Conservation (phyloP, 1,140 invertebrate species). For the Scylla paramamosain region DNA sequence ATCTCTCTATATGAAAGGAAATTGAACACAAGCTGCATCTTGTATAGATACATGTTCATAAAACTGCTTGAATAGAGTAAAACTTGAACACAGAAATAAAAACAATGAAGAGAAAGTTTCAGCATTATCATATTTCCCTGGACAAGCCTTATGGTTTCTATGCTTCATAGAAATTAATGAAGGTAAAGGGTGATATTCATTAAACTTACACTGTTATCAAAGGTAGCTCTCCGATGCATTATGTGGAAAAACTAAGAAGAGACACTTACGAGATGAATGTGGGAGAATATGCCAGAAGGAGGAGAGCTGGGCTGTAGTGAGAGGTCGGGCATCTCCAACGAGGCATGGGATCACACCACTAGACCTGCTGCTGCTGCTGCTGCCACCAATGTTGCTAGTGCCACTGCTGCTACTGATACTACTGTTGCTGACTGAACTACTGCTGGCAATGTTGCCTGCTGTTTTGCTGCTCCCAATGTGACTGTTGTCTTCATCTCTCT, state of each 20-base stretch:
- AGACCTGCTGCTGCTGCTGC: background rate
- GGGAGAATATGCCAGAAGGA: slow-evolving; percentile 56
- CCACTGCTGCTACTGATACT: background rate
- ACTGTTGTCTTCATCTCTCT: slow-evolving; percentile 27
- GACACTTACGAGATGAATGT: slow-evolving; percentile 42
- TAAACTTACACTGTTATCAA: too few relatives aligned
- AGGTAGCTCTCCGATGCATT: too few relatives aligned
- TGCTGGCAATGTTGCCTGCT: background rate
- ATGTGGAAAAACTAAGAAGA: background rate
- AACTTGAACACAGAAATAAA: too few relatives aligned
- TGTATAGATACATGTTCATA: too few relatives aligned
- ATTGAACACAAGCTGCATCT: too few relatives aligned
- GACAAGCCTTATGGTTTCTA: too few relatives aligned
- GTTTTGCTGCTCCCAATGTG: slow-evolving; percentile 30
- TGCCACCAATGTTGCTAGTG: background rate
- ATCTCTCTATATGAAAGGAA: too few relatives aligned
- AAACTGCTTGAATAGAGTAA: too few relatives aligned
- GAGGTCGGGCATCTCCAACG: slow-evolving; percentile 57
- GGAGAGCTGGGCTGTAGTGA: slow-evolving; percentile 51
- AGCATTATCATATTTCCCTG: too few relatives aligned
- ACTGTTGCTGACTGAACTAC: slow-evolving; percentile 23
- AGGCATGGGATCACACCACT: slow-evolving; percentile 63
- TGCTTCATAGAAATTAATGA: too few relatives aligned
- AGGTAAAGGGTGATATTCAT: too few relatives aligned
- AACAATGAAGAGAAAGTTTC: too few relatives aligned